Evolutionary conservation across 2,797 vertebrate genomes (phyloP), one percentile per base, ranked within the genome.

Genomic region (Brachyrhaphis roseni): DNA sequence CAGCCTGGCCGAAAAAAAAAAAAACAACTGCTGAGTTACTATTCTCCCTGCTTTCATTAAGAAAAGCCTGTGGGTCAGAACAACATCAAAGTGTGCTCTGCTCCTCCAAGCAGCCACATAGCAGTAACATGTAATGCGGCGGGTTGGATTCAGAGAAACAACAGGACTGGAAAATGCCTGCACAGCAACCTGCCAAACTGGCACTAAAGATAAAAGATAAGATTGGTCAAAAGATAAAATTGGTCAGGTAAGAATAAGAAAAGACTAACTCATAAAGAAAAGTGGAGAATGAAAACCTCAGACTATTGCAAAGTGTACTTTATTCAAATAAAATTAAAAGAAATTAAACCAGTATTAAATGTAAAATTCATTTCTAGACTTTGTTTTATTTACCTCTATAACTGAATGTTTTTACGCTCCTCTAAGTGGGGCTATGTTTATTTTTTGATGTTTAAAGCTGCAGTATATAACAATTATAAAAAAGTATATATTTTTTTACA

Each of bases 51-150:
- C 85, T 91, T 91, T 93, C 90, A 92, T 93, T 94, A 91, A 85
- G 90, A 88, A 87, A 86, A 87, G 91, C 88, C 90, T 92, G 62
- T 83, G 89, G 92, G 91, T 94, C 82, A 89, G 79, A 90, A 88
- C 85, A 92, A 94, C 93, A 92, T 94, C 91, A 94, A 93, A 94
- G 92, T 82, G 83, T 89, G 84, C 72, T 78, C 77, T 84, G 80
- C 84, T 85, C 86, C 85, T 92, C 89, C 90, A 91, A 82, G 85
- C 90, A 91, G 88, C 86, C 89, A 84, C 68, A 91, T 51, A 8
- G 89, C 81, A 88, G 80, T 75, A 87, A 89, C 89, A 90, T 82
- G 84, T 85, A 82, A 82, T 85, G 84, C 28, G 88, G 86, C 90
- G 81, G 79, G 84, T 73, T 85, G 87, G 84, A 90, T 87, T 79